Evolutionary conservation across 2,113 vertebrate genomes (phyloP).

Genomic region (Myrmecophaga tridactyla): DNA sequence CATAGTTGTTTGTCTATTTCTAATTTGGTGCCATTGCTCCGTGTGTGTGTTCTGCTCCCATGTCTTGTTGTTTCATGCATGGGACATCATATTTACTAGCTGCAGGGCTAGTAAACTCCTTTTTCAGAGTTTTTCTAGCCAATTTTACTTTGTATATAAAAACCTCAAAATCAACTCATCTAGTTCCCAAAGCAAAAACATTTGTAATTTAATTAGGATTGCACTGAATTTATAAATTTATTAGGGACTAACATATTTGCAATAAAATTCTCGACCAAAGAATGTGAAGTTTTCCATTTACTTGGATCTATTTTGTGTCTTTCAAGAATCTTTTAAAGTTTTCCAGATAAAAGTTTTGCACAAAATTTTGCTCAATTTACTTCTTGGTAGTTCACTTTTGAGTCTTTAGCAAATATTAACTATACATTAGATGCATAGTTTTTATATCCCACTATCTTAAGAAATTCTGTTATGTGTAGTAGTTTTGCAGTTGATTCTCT

Average conservation of each 20-base stretch:
- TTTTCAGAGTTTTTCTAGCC: neutral
- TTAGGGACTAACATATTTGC: neutral
- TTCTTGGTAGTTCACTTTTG: neutral
- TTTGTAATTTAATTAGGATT: neutral
- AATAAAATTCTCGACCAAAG: neutral
- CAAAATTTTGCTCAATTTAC: neutral
- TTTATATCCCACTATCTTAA: neutral
- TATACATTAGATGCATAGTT: neutral
- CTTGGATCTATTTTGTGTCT: neutral
- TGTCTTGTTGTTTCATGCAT: neutral
- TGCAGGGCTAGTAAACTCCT: neutral
- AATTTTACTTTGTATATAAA: neutral
- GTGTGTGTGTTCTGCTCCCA: neutral
- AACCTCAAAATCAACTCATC: neutral
- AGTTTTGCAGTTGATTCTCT: neutral
- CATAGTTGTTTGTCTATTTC: neutral
- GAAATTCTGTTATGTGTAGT: neutral
- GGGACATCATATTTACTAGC: neutral
- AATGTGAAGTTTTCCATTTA: neutral
- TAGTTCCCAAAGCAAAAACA: neutral
- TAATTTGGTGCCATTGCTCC: neutral
- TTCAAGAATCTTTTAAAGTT: neutral
- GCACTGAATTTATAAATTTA: neutral
- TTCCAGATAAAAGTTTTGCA: neutral
- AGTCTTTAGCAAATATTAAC: neutral